A percentile compares a stretch with the other conserved stretches of the same genome.
phyloP scores from a whole-genome alignment of 2,797 vertebrate species.

The Leptodactylus fallax region DNA sequence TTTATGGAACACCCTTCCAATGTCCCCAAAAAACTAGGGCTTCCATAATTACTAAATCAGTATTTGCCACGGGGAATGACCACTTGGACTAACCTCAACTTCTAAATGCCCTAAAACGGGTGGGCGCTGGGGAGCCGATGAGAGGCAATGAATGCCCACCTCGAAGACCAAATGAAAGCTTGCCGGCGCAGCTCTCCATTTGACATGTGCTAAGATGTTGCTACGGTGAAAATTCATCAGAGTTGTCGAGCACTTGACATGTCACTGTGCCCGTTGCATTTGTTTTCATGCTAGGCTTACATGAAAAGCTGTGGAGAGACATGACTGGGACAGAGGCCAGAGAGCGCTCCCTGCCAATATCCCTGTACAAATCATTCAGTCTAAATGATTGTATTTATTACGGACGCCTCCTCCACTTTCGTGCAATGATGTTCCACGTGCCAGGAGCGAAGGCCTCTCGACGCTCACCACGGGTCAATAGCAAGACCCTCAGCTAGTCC shows the following conservation, averaged over 20 bases:
- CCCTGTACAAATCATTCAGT: constrained; percentile 25
- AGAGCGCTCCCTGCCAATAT: constrained; percentile 34
- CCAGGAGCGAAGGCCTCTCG: background rate
- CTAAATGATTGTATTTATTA: constrained; percentile 36
- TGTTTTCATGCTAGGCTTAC: constrained; percentile 28
- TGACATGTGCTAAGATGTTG: background rate
- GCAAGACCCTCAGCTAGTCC: background rate
- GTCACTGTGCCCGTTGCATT: background rate
- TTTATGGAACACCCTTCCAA: no score
- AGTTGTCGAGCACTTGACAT: background rate
- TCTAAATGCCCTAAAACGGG: no score
- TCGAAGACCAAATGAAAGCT: background rate
- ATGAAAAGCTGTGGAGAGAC: constrained; percentile 24
- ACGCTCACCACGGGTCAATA: background rate
- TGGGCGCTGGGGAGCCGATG: no score
- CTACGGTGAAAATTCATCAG: no score
- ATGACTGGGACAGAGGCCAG: constrained; percentile 47
- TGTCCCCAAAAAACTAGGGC: no score
- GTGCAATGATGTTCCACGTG: background rate
- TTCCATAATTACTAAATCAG: no score
- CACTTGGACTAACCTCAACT: no score
- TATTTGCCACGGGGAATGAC: no score
- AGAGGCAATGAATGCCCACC: no score
- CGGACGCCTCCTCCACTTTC: background rate
- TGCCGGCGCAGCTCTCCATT: background rate